These are phyloP conservation scores for Otolemur crassicaudatus DNA, from an alignment of 2,797 vertebrate genomes.

Conservation along the genomic window DNA sequence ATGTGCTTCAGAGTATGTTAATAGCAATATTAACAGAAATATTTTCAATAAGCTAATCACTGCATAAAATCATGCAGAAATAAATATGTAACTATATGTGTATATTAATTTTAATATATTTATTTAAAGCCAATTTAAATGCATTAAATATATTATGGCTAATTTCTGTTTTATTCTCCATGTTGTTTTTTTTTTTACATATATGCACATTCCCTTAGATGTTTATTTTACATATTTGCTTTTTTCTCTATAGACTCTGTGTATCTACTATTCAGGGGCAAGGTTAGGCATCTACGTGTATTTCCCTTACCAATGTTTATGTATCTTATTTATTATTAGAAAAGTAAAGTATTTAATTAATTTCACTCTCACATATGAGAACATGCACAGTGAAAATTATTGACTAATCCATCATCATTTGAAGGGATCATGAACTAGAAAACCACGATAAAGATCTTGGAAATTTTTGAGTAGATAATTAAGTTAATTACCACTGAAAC, in stretches of 20 bases:
- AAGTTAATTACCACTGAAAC: neutral
- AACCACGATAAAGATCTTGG: neutral
- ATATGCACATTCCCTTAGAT: neutral
- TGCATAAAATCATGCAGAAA: neutral
- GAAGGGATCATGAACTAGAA: neutral
- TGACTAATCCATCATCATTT: neutral
- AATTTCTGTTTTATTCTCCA: slow-evolving; percentile 2
- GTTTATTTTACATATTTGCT: neutral
- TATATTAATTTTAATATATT: neutral
- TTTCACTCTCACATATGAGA: slow-evolving; percentile 8
- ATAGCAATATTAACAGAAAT: neutral
- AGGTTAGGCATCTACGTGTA: neutral
- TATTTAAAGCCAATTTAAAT: neutral
- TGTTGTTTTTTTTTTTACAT: neutral
- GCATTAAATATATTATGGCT: too few relatives aligned
- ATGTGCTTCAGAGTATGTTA: neutral
- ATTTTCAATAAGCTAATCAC: neutral
- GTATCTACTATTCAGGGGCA: neutral
- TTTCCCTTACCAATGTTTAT: neutral
- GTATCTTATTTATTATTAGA: slow-evolving; percentile 13
- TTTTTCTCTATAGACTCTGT: neutral
- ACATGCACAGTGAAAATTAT: neutral
- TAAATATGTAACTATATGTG: neutral
- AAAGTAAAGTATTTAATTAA: neutral
- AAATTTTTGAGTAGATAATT: neutral